A percentile compares a stretch with the other conserved stretches of the same genome.
phyloP scores from a whole-genome alignment of 1,140 invertebrate species.

The Drosophila rufa region DNA sequence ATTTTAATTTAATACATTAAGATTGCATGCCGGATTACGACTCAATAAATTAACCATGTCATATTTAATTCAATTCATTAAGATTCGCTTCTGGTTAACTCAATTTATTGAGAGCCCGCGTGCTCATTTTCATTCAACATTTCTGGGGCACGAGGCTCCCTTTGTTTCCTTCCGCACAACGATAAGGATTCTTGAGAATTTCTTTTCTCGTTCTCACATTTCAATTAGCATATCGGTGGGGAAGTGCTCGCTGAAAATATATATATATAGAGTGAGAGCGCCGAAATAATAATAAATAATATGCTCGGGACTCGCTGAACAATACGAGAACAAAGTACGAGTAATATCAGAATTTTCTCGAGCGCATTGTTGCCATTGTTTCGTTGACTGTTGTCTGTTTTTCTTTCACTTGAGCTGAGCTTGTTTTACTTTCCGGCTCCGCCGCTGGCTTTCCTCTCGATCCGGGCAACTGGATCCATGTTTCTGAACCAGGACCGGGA shows the following conservation, averaged over 20 bases:
- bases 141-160: conserved; percentile 10
- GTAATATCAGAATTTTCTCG: conserved; percentile 67
- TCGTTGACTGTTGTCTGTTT: conserved; percentile 74
- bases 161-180: conserved; percentile 24
- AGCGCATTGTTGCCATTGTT: conserved; percentile 79
- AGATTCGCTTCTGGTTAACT: conserved; percentile 20
- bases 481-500: conserved; percentile 21
- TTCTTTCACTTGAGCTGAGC: conserved; percentile 74
- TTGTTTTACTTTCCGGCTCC: conserved; percentile 78
- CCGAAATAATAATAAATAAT: conserved; percentile 59
- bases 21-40: background rate
- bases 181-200: conserved; percentile 42
- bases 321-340: conserved; percentile 51
- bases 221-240: conserved; percentile 63
- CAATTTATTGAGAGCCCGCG: conserved; percentile 26
- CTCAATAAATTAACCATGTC: conserved; percentile 14
- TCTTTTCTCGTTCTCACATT: conserved; percentile 41
- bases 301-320: conserved; percentile 40
- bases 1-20: background rate
- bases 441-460: conserved; percentile 3
- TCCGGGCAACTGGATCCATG: conserved; percentile 12
- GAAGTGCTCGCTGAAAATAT: conserved; percentile 20
- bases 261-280: conserved; percentile 9
- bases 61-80: conserved; percentile 15
- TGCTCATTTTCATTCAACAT: conserved; percentile 22